phyloP scores from a whole-genome alignment of 2,113 vertebrate species.

The Gorsachius goisagi region DNA sequence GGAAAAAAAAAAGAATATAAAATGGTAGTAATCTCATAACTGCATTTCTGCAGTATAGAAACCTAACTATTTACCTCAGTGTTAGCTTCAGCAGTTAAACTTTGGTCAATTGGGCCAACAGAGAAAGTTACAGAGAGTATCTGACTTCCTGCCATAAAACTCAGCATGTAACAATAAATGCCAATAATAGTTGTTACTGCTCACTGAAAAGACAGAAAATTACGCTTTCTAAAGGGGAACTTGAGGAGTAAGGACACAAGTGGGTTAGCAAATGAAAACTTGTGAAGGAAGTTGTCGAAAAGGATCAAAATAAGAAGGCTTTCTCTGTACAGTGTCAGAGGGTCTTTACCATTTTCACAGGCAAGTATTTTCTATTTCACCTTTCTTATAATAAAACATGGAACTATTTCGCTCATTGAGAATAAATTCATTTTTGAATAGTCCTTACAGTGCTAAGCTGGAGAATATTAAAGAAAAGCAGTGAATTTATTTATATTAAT shows the following conservation, averaged over 20 bases:
- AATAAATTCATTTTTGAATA: neutral
- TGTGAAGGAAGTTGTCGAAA: neutral
- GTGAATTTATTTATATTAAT: neutral
- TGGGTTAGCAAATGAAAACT: neutral
- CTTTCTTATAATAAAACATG: neutral
- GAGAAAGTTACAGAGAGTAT: neutral
- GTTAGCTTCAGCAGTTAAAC: neutral
- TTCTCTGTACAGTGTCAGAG: neutral
- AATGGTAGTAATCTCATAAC: neutral
- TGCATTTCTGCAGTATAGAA: neutral
- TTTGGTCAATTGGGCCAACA: neutral
- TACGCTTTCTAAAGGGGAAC: neutral
- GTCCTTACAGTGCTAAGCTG: neutral
- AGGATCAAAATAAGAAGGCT: neutral
- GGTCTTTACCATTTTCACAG: neutral
- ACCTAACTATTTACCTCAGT: neutral
- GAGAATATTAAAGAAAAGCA: slow-evolving; percentile 6
- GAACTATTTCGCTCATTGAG: neutral
- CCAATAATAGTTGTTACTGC: neutral
- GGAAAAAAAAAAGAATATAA: neutral
- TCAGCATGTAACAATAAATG: neutral
- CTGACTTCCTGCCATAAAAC: neutral
- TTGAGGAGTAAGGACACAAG: neutral
- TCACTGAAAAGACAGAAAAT: neutral
- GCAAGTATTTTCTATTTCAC: neutral